Evolutionary conservation across 2,888 invertebrate species (phyloP).

Genomic region (Caenorhabditis becei): DNA sequence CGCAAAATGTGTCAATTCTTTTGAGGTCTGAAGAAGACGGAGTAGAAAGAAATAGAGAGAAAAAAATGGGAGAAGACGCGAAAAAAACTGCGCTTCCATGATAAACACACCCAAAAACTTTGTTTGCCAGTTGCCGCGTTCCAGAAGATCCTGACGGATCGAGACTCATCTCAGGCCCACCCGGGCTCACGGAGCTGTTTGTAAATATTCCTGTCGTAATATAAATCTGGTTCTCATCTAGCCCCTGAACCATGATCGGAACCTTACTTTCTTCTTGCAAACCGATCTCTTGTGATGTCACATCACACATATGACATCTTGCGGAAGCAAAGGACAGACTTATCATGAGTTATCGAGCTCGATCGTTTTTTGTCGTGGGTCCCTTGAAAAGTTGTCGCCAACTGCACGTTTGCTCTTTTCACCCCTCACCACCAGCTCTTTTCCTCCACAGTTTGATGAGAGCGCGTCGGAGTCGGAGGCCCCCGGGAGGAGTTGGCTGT

Average conservation of each 20-base stretch:
- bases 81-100: constrained; percentile 18
- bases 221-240: background rate
- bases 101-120: constrained; percentile 38
- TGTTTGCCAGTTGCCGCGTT: constrained; percentile 31
- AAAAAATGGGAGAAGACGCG: constrained; percentile 5
- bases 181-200: too few species aligned
- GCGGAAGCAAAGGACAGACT: background rate
- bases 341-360: background rate
- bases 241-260: background rate
- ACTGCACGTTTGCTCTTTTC: constrained; percentile 49
- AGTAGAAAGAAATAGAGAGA: constrained; percentile 19
- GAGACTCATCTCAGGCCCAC: too few species aligned
- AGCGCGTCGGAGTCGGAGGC: constrained; percentile 32
- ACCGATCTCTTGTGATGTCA: background rate
- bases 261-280: background rate
- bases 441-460: constrained; percentile 52
- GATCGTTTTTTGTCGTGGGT: constrained; percentile 4
- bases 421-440: constrained; percentile 43
- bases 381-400: constrained; percentile 18
- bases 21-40: constrained; percentile 30
- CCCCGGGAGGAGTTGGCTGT: constrained; percentile 29
- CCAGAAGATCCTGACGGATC: constrained; percentile 6
- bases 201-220: constrained; percentile 19
- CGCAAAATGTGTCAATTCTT: constrained; percentile 45
- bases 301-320: background rate